Conservation (phyloP, 2,113 vertebrate genomes). For the Cromileptes altivelis region DNA sequence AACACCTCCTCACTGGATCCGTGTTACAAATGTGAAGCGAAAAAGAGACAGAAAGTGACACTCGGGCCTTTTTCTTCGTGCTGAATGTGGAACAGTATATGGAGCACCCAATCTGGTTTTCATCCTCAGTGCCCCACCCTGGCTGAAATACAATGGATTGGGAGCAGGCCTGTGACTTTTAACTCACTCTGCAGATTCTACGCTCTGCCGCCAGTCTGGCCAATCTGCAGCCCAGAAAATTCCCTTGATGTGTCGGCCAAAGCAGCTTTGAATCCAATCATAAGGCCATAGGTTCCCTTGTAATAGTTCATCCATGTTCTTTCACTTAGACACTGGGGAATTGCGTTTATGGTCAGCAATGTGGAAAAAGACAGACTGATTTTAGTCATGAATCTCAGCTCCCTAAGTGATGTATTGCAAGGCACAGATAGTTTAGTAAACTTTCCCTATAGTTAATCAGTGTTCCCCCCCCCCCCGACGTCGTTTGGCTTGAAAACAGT, state of each 20-base stretch:
- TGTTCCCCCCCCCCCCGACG: slow-evolving; percentile 18
- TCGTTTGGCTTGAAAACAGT: slow-evolving; percentile 36
- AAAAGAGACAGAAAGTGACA: slow-evolving; percentile 47
- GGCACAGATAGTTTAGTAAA: slow-evolving; percentile 60
- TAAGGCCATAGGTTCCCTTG: slow-evolving; percentile 81
- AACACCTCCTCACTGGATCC: slow-evolving; percentile 56
- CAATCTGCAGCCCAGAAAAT: slow-evolving; percentile 75
- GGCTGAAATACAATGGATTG: slow-evolving; percentile 80
- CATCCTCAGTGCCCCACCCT: slow-evolving; percentile 78
- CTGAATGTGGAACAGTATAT: slow-evolving; percentile 59
- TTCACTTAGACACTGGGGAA: slow-evolving; percentile 68
- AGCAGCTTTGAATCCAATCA: slow-evolving; percentile 85
- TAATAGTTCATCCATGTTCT: slow-evolving; percentile 82
- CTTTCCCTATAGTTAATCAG: slow-evolving; percentile 61
- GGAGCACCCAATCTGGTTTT: slow-evolving; percentile 78
- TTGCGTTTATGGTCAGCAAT: slow-evolving; percentile 76
- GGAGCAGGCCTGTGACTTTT: slow-evolving; percentile 81
- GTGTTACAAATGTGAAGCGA: slow-evolving; percentile 50
- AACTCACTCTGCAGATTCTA: slow-evolving; percentile 83
- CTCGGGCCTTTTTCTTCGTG: slow-evolving; percentile 47
- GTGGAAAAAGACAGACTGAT: slow-evolving; percentile 77
- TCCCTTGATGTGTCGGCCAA: slow-evolving; percentile 82
- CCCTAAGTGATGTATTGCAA: slow-evolving; percentile 55
- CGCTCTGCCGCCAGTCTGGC: slow-evolving; percentile 78
- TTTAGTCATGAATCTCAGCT: slow-evolving; percentile 65